Base-by-base conservation (phyloP, 2,888 invertebrate species). In the Athalia cordata region DNA sequence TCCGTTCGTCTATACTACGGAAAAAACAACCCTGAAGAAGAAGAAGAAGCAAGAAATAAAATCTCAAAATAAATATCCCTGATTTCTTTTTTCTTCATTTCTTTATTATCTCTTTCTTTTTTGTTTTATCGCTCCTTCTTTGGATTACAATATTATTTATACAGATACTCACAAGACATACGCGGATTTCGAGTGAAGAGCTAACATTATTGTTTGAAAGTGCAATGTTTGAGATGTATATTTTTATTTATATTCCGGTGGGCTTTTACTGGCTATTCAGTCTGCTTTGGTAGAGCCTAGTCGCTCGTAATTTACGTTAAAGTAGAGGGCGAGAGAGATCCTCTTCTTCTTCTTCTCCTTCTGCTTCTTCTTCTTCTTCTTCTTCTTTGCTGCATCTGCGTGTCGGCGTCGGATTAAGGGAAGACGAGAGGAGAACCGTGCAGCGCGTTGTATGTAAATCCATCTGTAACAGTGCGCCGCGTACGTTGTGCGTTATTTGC, bases 331-430 rank as follows among this genome's bases (percentile, higher is more conserved):
- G 59, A 49, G 72, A 79, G 75, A 81, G 66, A 72, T 49, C 77
- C 78, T 77, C 66, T 13, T 15, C 55, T 47, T 43, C 64, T 62
- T 70, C 61, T 9, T 59, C 57, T 15, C 43, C 15, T 43, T 52
- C 62, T 15, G n/a, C 57, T 72, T 66, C 68, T 68, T n/a, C 29
- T n/a, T 50, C 2, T 11, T 13, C 65, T 79, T 65, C 61, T 45
- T 45, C 45, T 15, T 64, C 64, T 65, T 49, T 55, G 45, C 57
- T 77, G 9, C 50, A 57, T 61, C 68, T 67, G 77, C 77, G 78
- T 81, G 78, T 79, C 62, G 64, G 78, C 81, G 82, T 4, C 68
- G 72, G 72, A 72, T 72, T 72, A 72, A 68, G 68, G 55, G 68
- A 68, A 55, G 47, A 65, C 62, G 62, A 59, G 59, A 59, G 13